These are phyloP conservation scores for Diplodus puntazzo DNA, from an alignment of 2,797 vertebrate genomes.

Conservation along the genomic window DNA sequence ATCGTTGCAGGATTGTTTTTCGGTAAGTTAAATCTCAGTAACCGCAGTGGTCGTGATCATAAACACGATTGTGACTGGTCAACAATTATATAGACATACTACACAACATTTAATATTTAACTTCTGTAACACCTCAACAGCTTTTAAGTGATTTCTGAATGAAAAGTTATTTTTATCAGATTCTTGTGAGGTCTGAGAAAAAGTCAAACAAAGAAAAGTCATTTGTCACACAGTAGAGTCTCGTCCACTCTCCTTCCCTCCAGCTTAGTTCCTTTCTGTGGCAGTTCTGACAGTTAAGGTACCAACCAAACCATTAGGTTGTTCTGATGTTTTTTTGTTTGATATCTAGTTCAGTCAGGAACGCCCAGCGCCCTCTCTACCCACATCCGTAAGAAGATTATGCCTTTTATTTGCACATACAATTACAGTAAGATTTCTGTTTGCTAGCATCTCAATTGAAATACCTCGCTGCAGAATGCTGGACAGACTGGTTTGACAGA, in stretches of 20 bases:
- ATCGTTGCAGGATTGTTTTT: slow-evolving; percentile 37
- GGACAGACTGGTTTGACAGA: slow-evolving; percentile 73
- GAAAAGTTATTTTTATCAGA: not conserved
- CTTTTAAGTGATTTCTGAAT: not conserved
- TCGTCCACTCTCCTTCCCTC: accelerated
- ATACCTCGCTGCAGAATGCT: slow-evolving; percentile 49
- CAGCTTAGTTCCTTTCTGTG: slow-evolving; percentile 7
- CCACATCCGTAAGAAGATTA: slow-evolving; percentile 29
- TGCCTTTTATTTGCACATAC: not conserved
- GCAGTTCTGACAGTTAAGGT: not conserved
- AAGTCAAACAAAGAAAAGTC: not conserved
- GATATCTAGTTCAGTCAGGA: not conserved
- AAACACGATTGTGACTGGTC: not conserved
- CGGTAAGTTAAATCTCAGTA: slow-evolving; percentile 44
- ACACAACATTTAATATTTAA: not conserved
- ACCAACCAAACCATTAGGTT: slow-evolving; percentile 10
- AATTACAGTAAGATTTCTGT: not conserved
- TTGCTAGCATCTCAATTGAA: not conserved
- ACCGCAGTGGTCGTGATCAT: not conserved
- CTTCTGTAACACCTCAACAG: not conserved
- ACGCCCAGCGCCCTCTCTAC: not conserved
- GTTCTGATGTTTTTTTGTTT: slow-evolving; percentile 4
- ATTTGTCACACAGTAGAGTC: not conserved
- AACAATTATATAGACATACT: not conserved
- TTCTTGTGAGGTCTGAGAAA: not conserved